These are phyloP conservation scores for Drosophila prostipennis DNA, from an alignment of 2,888 invertebrate species.

Conservation along the genomic window DNA sequence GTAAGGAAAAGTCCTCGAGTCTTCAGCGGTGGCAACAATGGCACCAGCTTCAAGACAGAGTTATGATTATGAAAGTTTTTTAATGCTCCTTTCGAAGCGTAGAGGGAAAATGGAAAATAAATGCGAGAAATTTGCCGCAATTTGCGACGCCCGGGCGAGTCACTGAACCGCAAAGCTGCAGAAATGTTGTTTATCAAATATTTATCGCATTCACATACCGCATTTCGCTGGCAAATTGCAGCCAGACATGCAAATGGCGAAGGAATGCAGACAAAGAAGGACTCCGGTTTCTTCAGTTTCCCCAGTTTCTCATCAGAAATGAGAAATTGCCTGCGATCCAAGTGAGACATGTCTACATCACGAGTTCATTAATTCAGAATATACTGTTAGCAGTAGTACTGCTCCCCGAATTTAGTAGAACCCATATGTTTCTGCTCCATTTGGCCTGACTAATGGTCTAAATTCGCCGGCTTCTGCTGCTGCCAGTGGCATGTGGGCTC, in stretches of 20 bases:
- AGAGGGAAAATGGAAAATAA: slow-evolving; percentile 55
- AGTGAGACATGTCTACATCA: slow-evolving; percentile 58
- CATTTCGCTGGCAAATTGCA: slow-evolving; percentile 56
- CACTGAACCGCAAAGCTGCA: slow-evolving; percentile 62
- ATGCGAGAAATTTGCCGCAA: slow-evolving; percentile 63
- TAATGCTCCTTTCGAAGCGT: slow-evolving; percentile 29
- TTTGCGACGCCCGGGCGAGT: slow-evolving; percentile 60
- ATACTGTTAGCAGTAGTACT: slow-evolving; percentile 14
- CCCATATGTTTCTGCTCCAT: slow-evolving; percentile 47
- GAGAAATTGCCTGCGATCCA: slow-evolving; percentile 55
- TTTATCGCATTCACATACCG: slow-evolving; percentile 48
- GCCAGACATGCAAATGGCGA: slow-evolving; percentile 55
- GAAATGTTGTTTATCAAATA: slow-evolving; percentile 54
- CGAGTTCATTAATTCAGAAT: slow-evolving; percentile 69
- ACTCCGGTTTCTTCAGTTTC: neutral
- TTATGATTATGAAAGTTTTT: slow-evolving; percentile 76
- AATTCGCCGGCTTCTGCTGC: slow-evolving; percentile 13
- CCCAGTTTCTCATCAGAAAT: neutral
- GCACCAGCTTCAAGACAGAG: slow-evolving; percentile 51
- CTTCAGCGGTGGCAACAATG: slow-evolving; percentile 51
- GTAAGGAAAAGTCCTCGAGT: slow-evolving; percentile 44
- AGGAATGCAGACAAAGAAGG: slow-evolving; percentile 29
- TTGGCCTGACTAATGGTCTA: slow-evolving; percentile 64
- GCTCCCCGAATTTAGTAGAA: neutral
- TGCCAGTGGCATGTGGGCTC: slow-evolving; percentile 24